Evolutionary conservation across 1,140 invertebrate species (phyloP).

Genomic region (Amyelois transitella): DNA sequence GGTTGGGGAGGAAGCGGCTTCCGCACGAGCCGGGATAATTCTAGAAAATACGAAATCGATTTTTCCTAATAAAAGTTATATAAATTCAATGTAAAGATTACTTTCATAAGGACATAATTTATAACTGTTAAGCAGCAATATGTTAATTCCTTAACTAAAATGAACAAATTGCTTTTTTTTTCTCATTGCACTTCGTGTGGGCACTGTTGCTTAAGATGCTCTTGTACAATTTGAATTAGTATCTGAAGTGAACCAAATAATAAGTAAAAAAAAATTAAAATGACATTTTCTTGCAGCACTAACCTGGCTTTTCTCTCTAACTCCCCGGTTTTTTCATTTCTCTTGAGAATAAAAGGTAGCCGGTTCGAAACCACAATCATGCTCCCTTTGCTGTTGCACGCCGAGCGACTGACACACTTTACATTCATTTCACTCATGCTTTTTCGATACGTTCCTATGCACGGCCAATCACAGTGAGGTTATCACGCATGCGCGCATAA

Average conservation of each 20-base stretch:
- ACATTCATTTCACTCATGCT: conserved; percentile 54
- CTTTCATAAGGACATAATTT: too few relatives aligned
- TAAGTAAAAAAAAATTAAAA: too few relatives aligned
- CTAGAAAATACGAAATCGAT: conserved; percentile 6
- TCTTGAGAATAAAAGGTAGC: conserved; percentile 88
- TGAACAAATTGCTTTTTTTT: too few relatives aligned
- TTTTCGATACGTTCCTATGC: conserved; percentile 34
- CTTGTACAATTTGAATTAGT: too few relatives aligned
- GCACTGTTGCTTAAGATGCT: too few relatives aligned
- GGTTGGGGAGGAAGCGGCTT: background rate
- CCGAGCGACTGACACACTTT: conserved; percentile 50
- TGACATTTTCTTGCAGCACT: conserved; percentile 28
- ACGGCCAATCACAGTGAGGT: conserved; percentile 55
- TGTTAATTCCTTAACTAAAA: too few relatives aligned
- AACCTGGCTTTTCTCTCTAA: conserved; percentile 89
- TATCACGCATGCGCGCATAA: conserved; percentile 50
- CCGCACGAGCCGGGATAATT: conserved; percentile 1
- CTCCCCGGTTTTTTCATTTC: conserved; percentile 81
- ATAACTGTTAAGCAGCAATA: too few relatives aligned
- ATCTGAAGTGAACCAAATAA: too few relatives aligned
- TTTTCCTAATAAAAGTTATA: too few relatives aligned
- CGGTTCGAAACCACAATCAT: conserved; percentile 94
- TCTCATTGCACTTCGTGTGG: too few relatives aligned
- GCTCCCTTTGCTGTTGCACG: conserved; percentile 77
- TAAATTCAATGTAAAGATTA: too few relatives aligned